Evolutionary conservation across 1,140 invertebrate species (phyloP), one percentile per base, ranked within the genome.

Genomic region (Homalodisca vitripennis): DNA sequence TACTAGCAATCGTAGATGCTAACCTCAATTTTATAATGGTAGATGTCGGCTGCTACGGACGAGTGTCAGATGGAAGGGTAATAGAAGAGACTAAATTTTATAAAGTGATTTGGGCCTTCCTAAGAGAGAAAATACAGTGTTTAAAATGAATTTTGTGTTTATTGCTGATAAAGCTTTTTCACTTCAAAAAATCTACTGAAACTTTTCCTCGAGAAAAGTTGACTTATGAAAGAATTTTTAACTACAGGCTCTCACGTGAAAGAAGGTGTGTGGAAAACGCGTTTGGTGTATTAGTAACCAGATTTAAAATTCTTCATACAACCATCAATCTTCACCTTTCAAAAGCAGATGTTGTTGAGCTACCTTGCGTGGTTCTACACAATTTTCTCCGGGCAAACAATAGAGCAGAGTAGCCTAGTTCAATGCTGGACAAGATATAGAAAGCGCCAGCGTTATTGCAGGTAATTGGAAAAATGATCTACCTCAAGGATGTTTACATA

Each of bases 111-210:
- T 80, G 30, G 73, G 77, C 62, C 71, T 80, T 41, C 78, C 80
- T 66, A 72, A 30, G 32, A 69, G 71, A 27, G 68, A 67, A 29
- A 47, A 27, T 41, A 72, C 75, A 31, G 24, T 67, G 14, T 31
- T 17, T 41, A 62, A 20, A 14, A 30, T 69, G n/a, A 79, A 80
- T 24, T 78, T 75, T 70, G 76, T 80, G 53, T 78, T 84, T 74
- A 73, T 82, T 41, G 81, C 76, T 51, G 80, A 80, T 73, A 75
- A 78, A 60, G 79, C 79, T 48, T 81, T 81, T 75, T 70, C 74
- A 46, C 70, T 80, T 30, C 24, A 60, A 31, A 67, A 62, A 70
- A 77, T 68, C 57, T 22, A 76, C 17, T 81, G 76, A 83, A 83
- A 71, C 76, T 76, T 85, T 84, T 75, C 74, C 78, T 51, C 78